A percentile compares a stretch with the other conserved stretches of the same genome.
Evolutionary conservation across 2,888 invertebrate species (phyloP).

Genomic region (Phaedon cochleariae): DNA sequence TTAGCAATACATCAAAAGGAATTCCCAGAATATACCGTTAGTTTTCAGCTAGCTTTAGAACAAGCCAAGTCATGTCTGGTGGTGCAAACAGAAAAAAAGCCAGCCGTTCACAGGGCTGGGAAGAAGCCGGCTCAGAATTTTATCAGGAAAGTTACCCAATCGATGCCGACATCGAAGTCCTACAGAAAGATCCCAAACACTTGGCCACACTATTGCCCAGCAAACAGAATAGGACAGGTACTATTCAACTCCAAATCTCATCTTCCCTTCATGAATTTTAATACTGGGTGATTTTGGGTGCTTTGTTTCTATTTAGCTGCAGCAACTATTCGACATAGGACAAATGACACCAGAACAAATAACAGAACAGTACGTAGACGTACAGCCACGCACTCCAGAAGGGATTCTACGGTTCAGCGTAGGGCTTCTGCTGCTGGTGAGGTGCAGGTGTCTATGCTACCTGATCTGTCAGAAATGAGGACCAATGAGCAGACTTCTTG

Average conservation of each 20-base stretch:
- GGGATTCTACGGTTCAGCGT: slow-evolving; percentile 65
- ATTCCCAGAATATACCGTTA: neutral
- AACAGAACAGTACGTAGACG: slow-evolving; percentile 72
- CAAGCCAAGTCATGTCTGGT: slow-evolving; percentile 63
- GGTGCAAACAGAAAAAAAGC: slow-evolving; percentile 67
- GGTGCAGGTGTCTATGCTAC: slow-evolving; percentile 73
- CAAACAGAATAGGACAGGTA: slow-evolving; percentile 80
- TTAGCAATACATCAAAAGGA: neutral
- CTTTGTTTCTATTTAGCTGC: too few relatives aligned
- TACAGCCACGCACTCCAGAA: slow-evolving; percentile 64
- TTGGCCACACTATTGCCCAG: slow-evolving; percentile 81
- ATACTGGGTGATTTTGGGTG: too few relatives aligned
- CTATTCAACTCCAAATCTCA: too few relatives aligned
- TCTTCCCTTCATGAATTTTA: too few relatives aligned
- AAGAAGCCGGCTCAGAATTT: slow-evolving; percentile 85
- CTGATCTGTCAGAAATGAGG: slow-evolving; percentile 81
- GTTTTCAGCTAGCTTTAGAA: neutral
- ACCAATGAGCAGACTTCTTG: slow-evolving; percentile 84
- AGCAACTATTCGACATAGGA: slow-evolving; percentile 72
- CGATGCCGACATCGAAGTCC: slow-evolving; percentile 72
- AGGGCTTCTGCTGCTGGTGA: slow-evolving; percentile 64
- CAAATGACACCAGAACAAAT: slow-evolving; percentile 66
- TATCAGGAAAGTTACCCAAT: slow-evolving; percentile 84
- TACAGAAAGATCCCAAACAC: slow-evolving; percentile 77
- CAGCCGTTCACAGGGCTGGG: slow-evolving; percentile 75